Evolutionary conservation across 2,888 invertebrate species (phyloP), one percentile per base, ranked within the genome.

Genomic region (Campoplex capitator): DNA sequence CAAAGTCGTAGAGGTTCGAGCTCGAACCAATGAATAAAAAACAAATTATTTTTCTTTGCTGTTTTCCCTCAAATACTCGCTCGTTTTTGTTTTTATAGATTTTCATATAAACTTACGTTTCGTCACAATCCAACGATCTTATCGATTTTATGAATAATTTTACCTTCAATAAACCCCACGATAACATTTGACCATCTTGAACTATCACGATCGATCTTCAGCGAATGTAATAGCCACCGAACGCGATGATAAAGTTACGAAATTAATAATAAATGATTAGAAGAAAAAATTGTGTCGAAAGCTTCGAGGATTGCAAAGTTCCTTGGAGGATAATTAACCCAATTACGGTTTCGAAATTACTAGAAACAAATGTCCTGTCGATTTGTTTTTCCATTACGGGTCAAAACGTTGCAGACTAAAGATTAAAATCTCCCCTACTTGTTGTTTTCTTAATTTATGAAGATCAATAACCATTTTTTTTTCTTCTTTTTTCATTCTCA

Each of bases 231-330:
- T 54, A 58, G 79, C 71, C 79, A 71, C 58, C n/a, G 56, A 54
- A 42, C 35, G 78, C 78, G 83, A 56, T 77, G 65, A 62, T 73
- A 67, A 73, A 54, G 65, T 42, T 78, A 67, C 65, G 38, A 65
- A 32, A 73, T 78, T 73, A 73, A 28, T 65, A 74, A 67, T 73
- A 54, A 70, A 56, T 56, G 35, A 62, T 62, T 62, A 42, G 32
- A 77, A 35, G 23, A 65, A 58, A 32, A 75, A 18, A 65, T 58
- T 73, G 65, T 84, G 56, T 58, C 38, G 32, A 67, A 38, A 65
- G 58, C 73, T 74, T 56, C 62, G 62, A 28, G 35, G 67, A 67
- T 38, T 54, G 23, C 38, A n/a, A 35, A 67, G 23, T 48, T 80
- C 58, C 48, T 80, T 48, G 16, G 45, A 45, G 79, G 23, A 58